A percentile compares a stretch with the other conserved stretches of the same genome.
Conservation (phyloP, 1,140 invertebrate species). For the Colletes gigas region DNA sequence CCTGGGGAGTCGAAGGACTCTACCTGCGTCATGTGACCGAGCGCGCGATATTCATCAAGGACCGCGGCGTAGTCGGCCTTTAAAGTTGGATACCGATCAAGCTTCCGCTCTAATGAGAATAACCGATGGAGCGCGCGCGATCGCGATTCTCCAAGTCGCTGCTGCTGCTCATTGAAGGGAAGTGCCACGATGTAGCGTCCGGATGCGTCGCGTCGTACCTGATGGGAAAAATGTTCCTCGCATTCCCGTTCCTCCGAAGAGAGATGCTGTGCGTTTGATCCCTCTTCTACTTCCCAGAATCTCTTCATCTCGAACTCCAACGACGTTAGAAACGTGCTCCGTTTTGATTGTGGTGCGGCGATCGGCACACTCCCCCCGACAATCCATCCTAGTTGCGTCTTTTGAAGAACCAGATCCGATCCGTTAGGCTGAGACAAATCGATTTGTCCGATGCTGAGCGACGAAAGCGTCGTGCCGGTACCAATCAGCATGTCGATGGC, state of each 20-base stretch:
- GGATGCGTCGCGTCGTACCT: not conserved
- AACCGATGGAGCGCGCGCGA: constrained; percentile 42
- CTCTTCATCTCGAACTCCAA: not conserved
- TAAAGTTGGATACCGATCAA: constrained; percentile 48
- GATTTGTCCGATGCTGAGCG: not conserved
- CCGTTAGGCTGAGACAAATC: not conserved
- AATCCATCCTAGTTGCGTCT: constrained; percentile 12
- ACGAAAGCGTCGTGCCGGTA: not conserved
- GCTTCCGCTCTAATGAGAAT: constrained; percentile 44
- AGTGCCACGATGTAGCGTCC: not conserved
- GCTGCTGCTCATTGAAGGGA: not conserved
- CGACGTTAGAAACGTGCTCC: not conserved
- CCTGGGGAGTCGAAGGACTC: not conserved
- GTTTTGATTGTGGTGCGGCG: not conserved
- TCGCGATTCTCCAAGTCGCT: constrained; percentile 45
- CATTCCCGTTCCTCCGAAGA: not conserved
- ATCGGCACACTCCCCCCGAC: not conserved
- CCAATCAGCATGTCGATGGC: not conserved
- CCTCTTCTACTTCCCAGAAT: not conserved
- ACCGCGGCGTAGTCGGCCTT: constrained; percentile 61
- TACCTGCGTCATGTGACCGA: constrained; percentile 70
- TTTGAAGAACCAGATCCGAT: not conserved
- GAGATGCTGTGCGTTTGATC: not conserved
- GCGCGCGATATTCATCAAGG: constrained; percentile 69
- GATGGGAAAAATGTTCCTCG: not conserved